Percentiles rank a stretch among this genome's conserved stretches.
phyloP scores from a whole-genome alignment of 2,888 invertebrate genomes.

The Dasysyrphus albostriatus region DNA sequence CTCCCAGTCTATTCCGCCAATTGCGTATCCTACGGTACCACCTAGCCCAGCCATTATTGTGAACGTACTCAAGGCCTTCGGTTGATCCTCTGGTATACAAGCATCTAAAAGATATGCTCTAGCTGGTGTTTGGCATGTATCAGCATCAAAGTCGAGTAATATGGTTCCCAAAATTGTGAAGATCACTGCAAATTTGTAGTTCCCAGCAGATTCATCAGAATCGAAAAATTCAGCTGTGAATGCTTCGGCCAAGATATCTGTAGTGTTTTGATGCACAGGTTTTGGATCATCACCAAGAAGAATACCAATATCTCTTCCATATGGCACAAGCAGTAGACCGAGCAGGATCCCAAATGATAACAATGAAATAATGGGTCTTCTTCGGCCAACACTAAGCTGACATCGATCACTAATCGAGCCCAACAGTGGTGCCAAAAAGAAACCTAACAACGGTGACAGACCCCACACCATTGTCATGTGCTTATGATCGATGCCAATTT shows the following conservation, averaged over 20 bases:
- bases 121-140: conserved; percentile 87
- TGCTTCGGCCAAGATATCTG: conserved; percentile 78
- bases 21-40: conserved; percentile 86
- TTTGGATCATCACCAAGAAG: conserved; percentile 84
- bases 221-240: conserved; percentile 42
- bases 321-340: conserved; percentile 86
- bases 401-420: conserved; percentile 87
- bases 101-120: conserved; percentile 87
- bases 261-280: conserved; percentile 76
- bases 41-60: conserved; percentile 88
- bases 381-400: conserved; percentile 84
- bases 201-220: conserved; percentile 71
- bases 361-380: conserved; percentile 86
- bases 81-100: conserved; percentile 87
- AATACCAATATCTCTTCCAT: conserved; percentile 85
- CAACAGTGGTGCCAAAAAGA: conserved; percentile 83
- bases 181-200: conserved; percentile 83
- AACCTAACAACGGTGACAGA: conserved; percentile 83
- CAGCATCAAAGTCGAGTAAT: conserved; percentile 87
- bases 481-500: conserved; percentile 86
- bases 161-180: conserved; percentile 87
- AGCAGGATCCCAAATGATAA: conserved; percentile 86
- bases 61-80: conserved; percentile 86
- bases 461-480: conserved; percentile 86
- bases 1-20: conserved; percentile 87